phyloP scores from a whole-genome alignment of 2,888 invertebrate genomes.

The Drosophila atripex region DNA sequence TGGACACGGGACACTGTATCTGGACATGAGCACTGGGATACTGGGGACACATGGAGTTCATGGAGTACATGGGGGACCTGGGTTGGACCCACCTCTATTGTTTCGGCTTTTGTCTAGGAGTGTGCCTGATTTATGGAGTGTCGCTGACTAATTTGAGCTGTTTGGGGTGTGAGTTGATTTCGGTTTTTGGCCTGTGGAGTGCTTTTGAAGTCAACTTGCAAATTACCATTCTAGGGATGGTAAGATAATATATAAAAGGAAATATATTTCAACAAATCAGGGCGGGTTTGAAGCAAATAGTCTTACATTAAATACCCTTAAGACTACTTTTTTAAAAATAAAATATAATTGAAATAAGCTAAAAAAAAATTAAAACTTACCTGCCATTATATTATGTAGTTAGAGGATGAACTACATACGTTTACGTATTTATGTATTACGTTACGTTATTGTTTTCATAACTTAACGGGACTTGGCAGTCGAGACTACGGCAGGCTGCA shows the following conservation, averaged over 20 bases:
- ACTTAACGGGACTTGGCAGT: no score
- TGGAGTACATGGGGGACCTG: not conserved
- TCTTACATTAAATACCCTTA: no score
- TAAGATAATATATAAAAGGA: not conserved
- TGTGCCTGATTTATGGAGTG: slow-evolving; percentile 74
- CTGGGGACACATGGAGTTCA: not conserved
- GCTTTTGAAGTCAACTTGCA: not conserved
- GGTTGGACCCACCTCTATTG: slow-evolving; percentile 23
- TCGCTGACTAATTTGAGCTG: slow-evolving; percentile 74
- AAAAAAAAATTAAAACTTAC: no score
- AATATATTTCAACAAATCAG: not conserved
- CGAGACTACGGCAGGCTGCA: no score
- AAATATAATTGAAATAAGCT: no score
- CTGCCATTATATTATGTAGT: no score
- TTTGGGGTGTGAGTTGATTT: slow-evolving; percentile 32
- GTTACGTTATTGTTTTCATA: no score
- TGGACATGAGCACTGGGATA: not conserved
- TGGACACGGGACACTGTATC: slow-evolving; percentile 10
- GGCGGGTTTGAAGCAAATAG: no score
- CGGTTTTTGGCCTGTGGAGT: not conserved
- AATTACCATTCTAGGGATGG: slow-evolving; percentile 38
- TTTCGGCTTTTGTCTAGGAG: slow-evolving; percentile 24
- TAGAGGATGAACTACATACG: no score
- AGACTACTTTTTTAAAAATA: no score
- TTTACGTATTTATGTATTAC: no score